Base-by-base conservation (phyloP, 2,888 invertebrate species). In the Hermaeophaga mercurialis region DNA sequence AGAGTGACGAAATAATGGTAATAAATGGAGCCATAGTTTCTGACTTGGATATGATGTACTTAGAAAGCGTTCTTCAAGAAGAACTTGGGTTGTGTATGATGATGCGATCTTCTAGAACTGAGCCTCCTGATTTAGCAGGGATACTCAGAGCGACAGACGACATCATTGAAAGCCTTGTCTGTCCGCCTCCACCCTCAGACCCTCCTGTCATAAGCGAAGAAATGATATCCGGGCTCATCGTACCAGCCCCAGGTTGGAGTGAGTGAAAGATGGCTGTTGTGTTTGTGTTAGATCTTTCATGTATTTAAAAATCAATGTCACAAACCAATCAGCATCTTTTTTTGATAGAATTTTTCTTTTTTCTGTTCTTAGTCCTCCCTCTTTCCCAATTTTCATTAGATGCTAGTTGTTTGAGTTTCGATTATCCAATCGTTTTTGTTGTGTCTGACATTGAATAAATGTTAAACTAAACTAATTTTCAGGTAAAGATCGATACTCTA, bases 11-110 rank as follows among this genome's bases (percentile, higher is more conserved):
- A 84, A 96, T 97, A 79, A 94, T 97, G 90, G 95, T 97, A 79
- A 96, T 97, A 81, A 97, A 97, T 83, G 94, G 96, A 66, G 95
- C 96, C 71, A 94, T 96, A 78, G 96, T 97, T 68, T 94, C 94
- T 74, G 96, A 97, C 82, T 85, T 97, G 81, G 97, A 97, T 85
- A 97, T 97, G 96, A 96, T 97, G 92, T 96, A 95, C 83, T 85
- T 97, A 77, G 97, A 97, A 80, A 94, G 93, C 75, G 92, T 96
- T 63, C 84, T 97, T 68, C 96, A 96, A 80, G 96, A 96, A 78
- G 95, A 95, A 75, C 85, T 92, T 63, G 89, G 92, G 43, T 85
- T 97, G 61, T 94, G 94, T 82, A 93, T 97, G 89, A 96, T 96
- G 90, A 94, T 97, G 89, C 86, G 96, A 69, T 92, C 91, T 38